Base-by-base conservation (phyloP, 2,113 vertebrate species). In the Oncorhynchus mykiss region DNA sequence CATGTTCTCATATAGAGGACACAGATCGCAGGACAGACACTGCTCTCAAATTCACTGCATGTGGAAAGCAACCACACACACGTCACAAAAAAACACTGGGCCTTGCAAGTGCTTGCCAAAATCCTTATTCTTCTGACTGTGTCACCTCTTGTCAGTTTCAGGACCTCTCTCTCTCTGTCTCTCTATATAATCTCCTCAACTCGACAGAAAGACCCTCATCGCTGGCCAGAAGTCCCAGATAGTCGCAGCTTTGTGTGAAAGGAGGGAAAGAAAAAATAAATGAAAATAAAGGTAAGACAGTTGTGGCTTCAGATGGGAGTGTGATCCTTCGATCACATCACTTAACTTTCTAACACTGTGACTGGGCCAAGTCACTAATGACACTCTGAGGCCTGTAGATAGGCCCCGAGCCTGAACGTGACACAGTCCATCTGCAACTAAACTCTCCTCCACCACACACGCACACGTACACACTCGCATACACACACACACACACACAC, bases 221-320 rank as follows among this genome's bases (percentile, higher is more conserved):
- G 74, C 81, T 85, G 84, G 84, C 89, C 91, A 88, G n/a, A n/a
- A 87, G 87, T 91, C 82, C 76, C 39, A 45, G 39, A 45, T 9
- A 11, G 39, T 45, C 25, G 60, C 72, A 73, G 81, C 82, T 88
- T 77, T 81, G 78, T 84, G 82, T 62, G 75, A 82, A 83, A 81
- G 86, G 82, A 45, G 60, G 62, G 49, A 70, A n/a, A 68, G 2
- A 25, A 25, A 25, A 2, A 25, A 25, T 0, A 25, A 2, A 1
- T 2, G 18, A 25, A 76, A 67, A 82, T 74, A 79, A 77, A 84
- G 73, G 82, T 76, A 84, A 81, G 89, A 86, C 88, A 91, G 91
- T 93, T 91, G 90, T 93, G 91, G 86, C 87, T 91, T 93, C 89
- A 91, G 91, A 92, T 91, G 89, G 91, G 87, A 85, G 90, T 88